These are phyloP conservation scores for Mesocentrotus franciscanus DNA, from an alignment of 53 echinoderm and acorn worm genomes.

Conservation along the genomic window DNA sequence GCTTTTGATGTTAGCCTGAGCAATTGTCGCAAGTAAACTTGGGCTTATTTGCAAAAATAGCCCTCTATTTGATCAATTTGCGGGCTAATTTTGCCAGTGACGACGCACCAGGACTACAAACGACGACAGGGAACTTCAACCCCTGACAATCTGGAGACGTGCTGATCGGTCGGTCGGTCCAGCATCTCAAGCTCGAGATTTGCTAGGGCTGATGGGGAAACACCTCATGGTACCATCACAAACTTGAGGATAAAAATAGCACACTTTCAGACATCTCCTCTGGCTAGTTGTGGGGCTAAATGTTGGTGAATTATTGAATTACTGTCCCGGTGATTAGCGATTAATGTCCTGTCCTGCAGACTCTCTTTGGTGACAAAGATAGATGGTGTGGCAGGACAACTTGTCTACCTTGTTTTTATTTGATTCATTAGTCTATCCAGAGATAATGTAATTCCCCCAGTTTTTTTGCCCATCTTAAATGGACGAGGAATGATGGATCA, in stretches of 20 bases:
- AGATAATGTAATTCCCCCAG: neutral
- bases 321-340: constrained; percentile 26
- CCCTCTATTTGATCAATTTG: neutral
- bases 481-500: no score
- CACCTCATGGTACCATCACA: neutral
- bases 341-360: neutral
- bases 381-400: neutral
- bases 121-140: no score
- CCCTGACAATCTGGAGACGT: no score
- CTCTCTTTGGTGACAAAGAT: neutral
- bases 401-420: constrained; percentile 20
- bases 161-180: no score
- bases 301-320: constrained; percentile 49
- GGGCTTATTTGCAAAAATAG: neutral
- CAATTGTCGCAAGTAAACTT: neutral
- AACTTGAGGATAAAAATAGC: neutral
- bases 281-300: constrained; percentile 10
- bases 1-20: neutral
- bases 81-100: no score
- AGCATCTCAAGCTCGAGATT: no score
- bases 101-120: no score
- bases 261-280: constrained; percentile 27
- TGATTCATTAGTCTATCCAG: neutral
- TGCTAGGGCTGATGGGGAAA: no score
- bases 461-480: neutral